Percentiles rank a stretch among this genome's conserved stretches.
phyloP scores from a whole-genome alignment of 2,888 invertebrate genomes.

The Agrotis clavis region DNA sequence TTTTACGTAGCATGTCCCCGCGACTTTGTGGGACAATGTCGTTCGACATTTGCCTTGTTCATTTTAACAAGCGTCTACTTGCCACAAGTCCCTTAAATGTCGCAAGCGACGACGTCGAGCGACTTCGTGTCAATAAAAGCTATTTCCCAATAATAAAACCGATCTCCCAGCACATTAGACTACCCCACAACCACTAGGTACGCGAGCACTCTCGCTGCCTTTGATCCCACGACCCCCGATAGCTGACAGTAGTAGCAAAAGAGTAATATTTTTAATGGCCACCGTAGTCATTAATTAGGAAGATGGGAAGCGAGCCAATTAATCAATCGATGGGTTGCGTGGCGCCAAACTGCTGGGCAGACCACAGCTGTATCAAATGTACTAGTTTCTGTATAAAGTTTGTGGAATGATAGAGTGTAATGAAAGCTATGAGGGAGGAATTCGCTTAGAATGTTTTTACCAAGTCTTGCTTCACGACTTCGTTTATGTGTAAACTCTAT shows the following conservation, averaged over 20 bases:
- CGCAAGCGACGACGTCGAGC: too few species aligned
- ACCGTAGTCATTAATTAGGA: constrained; percentile 53
- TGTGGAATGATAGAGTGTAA: not conserved
- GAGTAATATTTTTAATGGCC: constrained; percentile 62
- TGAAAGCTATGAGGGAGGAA: not conserved
- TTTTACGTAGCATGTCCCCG: too few species aligned
- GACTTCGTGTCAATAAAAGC: too few species aligned
- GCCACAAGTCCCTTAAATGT: not conserved
- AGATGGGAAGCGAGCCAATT: constrained; percentile 58
- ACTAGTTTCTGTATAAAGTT: not conserved
- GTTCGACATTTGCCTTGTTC: too few species aligned
- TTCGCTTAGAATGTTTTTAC: too few species aligned
- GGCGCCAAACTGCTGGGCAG: constrained; percentile 32
- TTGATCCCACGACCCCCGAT: constrained; percentile 20
- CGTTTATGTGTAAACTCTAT: too few species aligned
- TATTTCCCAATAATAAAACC: not conserved
- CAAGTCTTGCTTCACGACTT: too few species aligned
- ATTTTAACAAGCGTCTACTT: too few species aligned
- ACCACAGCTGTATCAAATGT: constrained; percentile 9
- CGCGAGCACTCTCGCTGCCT: not conserved
- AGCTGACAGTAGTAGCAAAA: constrained; percentile 26
- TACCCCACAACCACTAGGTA: not conserved
- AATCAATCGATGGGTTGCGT: constrained; percentile 50
- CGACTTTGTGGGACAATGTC: too few species aligned
- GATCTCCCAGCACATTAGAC: not conserved